Percentiles rank a stretch among this genome's conserved stretches.
Evolutionary conservation across 37 sponge, comb jelly and placozoan species (phyloP).

Genomic region (Hexactinellida sp.): DNA sequence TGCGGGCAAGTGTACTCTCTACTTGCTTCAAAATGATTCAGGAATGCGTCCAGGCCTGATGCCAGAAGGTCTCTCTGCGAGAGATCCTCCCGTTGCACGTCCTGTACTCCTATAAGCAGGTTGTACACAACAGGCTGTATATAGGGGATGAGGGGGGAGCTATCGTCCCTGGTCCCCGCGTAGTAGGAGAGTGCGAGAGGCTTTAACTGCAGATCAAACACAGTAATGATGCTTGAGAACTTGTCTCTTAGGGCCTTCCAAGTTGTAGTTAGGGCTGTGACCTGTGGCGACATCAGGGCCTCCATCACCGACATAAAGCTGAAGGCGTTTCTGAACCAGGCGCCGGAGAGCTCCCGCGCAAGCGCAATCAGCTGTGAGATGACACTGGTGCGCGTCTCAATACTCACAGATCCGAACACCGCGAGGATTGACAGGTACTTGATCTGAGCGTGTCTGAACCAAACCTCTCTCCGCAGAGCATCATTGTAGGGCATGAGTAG

Average conservation of each 20-base stretch:
- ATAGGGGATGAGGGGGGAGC: not conserved
- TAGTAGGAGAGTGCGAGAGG: not conserved
- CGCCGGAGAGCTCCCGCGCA: not conserved
- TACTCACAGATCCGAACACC: not conserved
- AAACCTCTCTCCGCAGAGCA: not conserved
- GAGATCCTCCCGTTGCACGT: not conserved
- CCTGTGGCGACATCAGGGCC: not conserved
- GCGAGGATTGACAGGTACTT: not conserved
- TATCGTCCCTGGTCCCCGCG: not conserved
- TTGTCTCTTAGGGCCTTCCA: not conserved
- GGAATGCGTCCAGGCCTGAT: not conserved
- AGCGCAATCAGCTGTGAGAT: not conserved
- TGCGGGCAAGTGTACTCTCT: not conserved
- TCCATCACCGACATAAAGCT: constrained; percentile 1
- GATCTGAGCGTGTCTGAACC: not conserved
- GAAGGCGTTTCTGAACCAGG: not conserved
- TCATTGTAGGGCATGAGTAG: not conserved
- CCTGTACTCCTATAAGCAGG: not conserved
- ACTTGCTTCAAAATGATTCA: not conserved
- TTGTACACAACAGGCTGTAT: not conserved
- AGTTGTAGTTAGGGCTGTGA: not conserved
- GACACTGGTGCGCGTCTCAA: not conserved
- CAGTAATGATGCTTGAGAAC: not conserved
- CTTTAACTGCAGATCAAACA: not conserved
- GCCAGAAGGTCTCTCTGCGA: not conserved